Base-by-base conservation (phyloP, 2,888 invertebrate genomes). In the Danaus chrysippus region DNA sequence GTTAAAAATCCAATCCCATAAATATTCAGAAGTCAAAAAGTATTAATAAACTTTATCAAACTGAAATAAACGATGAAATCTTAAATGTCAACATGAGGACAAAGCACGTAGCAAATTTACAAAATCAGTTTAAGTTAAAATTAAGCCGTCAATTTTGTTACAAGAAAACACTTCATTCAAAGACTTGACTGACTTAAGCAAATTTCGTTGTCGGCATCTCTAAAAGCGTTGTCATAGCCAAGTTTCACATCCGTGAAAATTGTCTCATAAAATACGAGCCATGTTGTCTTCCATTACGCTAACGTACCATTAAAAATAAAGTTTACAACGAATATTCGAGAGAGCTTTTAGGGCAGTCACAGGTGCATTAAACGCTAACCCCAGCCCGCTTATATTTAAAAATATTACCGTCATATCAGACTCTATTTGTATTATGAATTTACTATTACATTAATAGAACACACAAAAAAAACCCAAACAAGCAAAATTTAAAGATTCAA, bases 261-360 rank as follows among this genome's bases (percentile, higher is more conserved):
- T 84, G 82, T 86, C 77, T 78, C 86, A 77, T 83, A 85, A 86
- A 86, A 87, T 79, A 73, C 87, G 84, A 84, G 84, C 84, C 86
- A 78, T 80, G 81, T 78, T 84, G 81, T 81, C 83, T 83, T 84
- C 86, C 87, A 89, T 89, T 88, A 87, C 76, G 78, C 79, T 80
- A 84, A 83, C 86, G 82, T 70, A 74, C 85, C 88, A 89, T 90
- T 89, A 88, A 87, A 87, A 86, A 87, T 86, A 86, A 87, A 85
- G 78, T 84, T 81, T 79, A 77, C 78, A 75, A 73, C 74, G 81
- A 83, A 84, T 83, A 83, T 82, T 80, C 81, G 78, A 73, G 81
- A 83, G 79, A 77, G 86, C 87, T 87, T 86, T 87, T 84, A 87
- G 81, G 75, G 68, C 77, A 82, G 86, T 80, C 84, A 75, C 90